Evolutionary conservation across 2,888 invertebrate species (phyloP).

Genomic region (Drosophila kambysellisi): DNA sequence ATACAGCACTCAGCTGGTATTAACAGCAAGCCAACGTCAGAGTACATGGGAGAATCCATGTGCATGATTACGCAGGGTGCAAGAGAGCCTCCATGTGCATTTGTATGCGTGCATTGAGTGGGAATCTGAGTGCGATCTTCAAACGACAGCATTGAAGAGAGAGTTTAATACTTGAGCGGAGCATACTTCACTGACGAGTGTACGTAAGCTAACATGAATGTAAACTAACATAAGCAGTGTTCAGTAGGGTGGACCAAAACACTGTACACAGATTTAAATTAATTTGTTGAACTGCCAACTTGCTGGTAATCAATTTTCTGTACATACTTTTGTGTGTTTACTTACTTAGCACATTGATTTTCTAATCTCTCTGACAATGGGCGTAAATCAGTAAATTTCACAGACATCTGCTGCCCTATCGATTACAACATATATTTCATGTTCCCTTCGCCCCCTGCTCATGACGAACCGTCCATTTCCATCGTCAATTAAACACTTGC

Average conservation of each 20-base stretch:
- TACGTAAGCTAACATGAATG: neutral
- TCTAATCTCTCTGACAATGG: slow-evolving; percentile 31
- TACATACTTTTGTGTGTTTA: slow-evolving; percentile 1
- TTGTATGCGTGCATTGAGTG: neutral
- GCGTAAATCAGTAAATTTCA: slow-evolving; percentile 18
- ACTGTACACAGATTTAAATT: neutral
- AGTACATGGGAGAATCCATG: neutral
- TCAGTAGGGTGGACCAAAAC: too few relatives aligned
- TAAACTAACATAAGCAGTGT: neutral
- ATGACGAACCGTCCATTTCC: slow-evolving; percentile 16
- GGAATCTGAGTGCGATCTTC: neutral
- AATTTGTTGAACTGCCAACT: neutral
- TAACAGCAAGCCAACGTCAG: neutral
- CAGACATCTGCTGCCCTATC: slow-evolving; percentile 43
- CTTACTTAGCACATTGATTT: slow-evolving; percentile 21
- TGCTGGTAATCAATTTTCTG: neutral
- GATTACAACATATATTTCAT: slow-evolving; percentile 35
- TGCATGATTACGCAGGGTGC: neutral
- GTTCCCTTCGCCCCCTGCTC: neutral
- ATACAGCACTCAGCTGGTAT: neutral
- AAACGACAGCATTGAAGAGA: neutral
- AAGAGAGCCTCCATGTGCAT: neutral
- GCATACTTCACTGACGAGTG: neutral
- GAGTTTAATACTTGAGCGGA: neutral
- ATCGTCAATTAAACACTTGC: slow-evolving; percentile 68